phyloP scores from a whole-genome alignment of 2,797 vertebrate species.

The Tenualosa ilisha region DNA sequence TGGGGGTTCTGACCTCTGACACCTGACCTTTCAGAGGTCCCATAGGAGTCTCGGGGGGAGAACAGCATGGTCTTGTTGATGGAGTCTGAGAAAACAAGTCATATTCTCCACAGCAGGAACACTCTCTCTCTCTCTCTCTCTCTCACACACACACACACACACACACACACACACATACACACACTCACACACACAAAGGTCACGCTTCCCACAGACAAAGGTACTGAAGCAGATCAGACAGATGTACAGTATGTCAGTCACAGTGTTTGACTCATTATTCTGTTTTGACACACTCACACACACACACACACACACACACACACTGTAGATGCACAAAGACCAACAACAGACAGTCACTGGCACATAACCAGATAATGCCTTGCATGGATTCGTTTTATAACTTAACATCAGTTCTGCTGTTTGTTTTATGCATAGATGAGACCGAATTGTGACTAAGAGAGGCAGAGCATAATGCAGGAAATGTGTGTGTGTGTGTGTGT shows the following conservation, averaged over 20 bases:
- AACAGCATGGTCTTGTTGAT: not conserved
- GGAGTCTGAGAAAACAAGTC: not conserved
- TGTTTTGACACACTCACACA: not conserved
- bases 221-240: not conserved
- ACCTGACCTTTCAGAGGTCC: not conserved
- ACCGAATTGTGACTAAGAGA: too few relatives aligned
- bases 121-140: too few relatives aligned
- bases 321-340: not conserved
- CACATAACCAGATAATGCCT: not conserved
- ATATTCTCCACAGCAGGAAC: not conserved
- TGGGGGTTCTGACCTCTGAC: not conserved
- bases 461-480: not conserved
- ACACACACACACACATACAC: not conserved
- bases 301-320: not conserved
- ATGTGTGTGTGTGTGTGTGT: not conserved
- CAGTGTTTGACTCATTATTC: not conserved
- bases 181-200: not conserved
- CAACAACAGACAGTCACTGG: not conserved
- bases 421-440: too few relatives aligned
- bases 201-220: not conserved
- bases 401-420: too few relatives aligned
- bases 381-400: not conserved
- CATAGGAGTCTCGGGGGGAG: not conserved
- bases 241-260: not conserved
- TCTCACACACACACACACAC: not conserved